phyloP scores from a whole-genome alignment of 2,888 invertebrate species.

The Sicus ferrugineus region DNA sequence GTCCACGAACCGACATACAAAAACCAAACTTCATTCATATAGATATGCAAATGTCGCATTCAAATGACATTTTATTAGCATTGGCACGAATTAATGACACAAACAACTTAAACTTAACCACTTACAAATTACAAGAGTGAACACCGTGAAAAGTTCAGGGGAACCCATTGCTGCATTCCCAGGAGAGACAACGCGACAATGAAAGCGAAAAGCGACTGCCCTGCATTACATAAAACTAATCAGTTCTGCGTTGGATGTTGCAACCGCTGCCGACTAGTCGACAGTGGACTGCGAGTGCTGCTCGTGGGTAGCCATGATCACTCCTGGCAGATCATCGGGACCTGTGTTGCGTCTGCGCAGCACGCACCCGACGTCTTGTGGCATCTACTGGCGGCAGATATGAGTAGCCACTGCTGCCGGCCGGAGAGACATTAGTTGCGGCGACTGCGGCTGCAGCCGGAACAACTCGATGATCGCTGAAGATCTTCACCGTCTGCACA shows the following conservation, averaged over 20 bases:
- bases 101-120: no score
- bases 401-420: not conserved
- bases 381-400: slow-evolving; percentile 39
- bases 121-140: no score
- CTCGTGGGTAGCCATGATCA: no score
- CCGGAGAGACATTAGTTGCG: not conserved
- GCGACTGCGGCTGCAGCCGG: not conserved
- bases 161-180: not conserved
- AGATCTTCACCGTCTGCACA: slow-evolving; percentile 58
- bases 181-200: not conserved
- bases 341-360: not conserved
- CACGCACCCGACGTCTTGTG: not conserved
- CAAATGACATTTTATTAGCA: no score
- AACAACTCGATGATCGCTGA: slow-evolving; percentile 48
- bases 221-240: slow-evolving; percentile 40
- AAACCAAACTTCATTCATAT: no score
- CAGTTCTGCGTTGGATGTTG: slow-evolving; percentile 41
- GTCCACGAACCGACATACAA: no score
- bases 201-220: not conserved
- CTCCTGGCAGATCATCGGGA: no score
- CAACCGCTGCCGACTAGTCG: slow-evolving; percentile 8
- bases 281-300: not conserved
- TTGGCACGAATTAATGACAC: no score
- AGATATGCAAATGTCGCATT: no score
- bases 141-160: no score